Percentiles rank a stretch among this genome's conserved stretches.
Evolutionary conservation across 2,888 invertebrate species (phyloP).

Genomic region (Drosophila basisetae): DNA sequence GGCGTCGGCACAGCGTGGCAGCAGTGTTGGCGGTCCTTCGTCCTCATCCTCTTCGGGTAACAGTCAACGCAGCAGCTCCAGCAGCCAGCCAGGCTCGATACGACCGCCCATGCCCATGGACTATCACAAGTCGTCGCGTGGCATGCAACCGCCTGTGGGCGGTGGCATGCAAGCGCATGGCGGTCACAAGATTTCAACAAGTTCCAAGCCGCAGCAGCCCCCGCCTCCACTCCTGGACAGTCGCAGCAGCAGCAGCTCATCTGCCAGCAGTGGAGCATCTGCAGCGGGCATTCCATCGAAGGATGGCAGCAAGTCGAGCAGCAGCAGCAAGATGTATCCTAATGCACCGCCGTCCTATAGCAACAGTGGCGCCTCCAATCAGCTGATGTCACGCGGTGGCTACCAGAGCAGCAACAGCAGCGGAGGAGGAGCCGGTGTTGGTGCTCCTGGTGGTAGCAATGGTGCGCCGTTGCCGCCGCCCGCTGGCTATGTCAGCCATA

Average conservation of each 20-base stretch:
- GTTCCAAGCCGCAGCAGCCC: conserved; percentile 63
- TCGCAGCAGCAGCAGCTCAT: conserved; percentile 42
- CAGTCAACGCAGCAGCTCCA: conserved; percentile 51
- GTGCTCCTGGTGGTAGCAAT: conserved; percentile 49
- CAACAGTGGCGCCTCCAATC: conserved; percentile 52
- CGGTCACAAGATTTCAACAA: conserved; percentile 73
- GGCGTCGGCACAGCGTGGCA: conserved; percentile 52
- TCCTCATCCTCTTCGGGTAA: conserved; percentile 43
- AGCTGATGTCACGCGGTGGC: conserved; percentile 62
- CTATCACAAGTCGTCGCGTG: conserved; percentile 83
- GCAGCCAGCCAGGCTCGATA: conserved; percentile 45
- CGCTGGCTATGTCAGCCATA: conserved; percentile 51
- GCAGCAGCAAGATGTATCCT: conserved; percentile 73
- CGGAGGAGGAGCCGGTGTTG: conserved; percentile 3
- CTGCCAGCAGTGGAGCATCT: conserved; percentile 58
- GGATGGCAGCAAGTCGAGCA: conserved; percentile 55
- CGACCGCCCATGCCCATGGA: conserved; percentile 74
- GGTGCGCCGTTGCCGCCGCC: conserved; percentile 39
- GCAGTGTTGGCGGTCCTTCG: conserved; percentile 19
- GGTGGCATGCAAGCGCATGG: conserved; percentile 58
- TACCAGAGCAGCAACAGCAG: conserved; percentile 33
- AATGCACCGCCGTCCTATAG: conserved; percentile 57
- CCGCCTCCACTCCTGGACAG: conserved; percentile 42
- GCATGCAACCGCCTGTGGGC: conserved; percentile 63
- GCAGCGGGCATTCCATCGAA: conserved; percentile 55